Evolutionary conservation across 2,888 invertebrate genomes (phyloP), one percentile per base, ranked within the genome.

Genomic region (Drosophila melanocephala): DNA sequence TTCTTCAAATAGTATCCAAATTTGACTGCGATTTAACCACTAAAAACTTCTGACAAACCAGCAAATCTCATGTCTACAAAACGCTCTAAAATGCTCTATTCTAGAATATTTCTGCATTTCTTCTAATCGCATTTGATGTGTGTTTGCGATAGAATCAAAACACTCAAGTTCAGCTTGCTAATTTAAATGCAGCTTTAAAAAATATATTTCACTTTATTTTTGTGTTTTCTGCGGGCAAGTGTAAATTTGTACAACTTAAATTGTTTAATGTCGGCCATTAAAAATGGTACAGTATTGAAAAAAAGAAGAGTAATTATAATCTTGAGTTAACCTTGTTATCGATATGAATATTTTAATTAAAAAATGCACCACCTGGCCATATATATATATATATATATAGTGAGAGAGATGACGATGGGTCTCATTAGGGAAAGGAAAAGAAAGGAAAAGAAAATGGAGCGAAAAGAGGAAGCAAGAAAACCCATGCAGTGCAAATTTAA

Each of bases 391-490:
- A 32, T 32, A 32, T 32, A 32, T 9, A 32, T 32, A 32, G 19
- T 19, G 42, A 42, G 42, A 22, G 22, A 22, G 39, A 9, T 19
- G 44, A 6, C 9, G 16, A 26, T 5, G 26, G 51, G 26, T 62
- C 85, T 84, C 83, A 84, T 84, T 84, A 84, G 85, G 64, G 62
- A 63, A 71, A 37, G 69, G 55, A 39, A 67, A 47, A 12, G 32
- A 69, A 39, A 69, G 55, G 35, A 67, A 51, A 12, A 30, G 33
- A 33, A 44, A 55, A 14, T 30, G 7, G 22, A 35, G 28, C 51
- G 57, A 55, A 50, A 10, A 44, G n/a, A 6, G 51, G 37, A 44
- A n/a, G 39, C 44, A 10, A 44, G 35, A 12, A 52, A 56, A 56
- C 3, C 39, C 67, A 32, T 62, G 42, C 50, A 60, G 63, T 56